These are phyloP conservation scores for Pongo pygmaeus DNA, from an alignment of 2,113 vertebrate genomes.

Conservation along the genomic window DNA sequence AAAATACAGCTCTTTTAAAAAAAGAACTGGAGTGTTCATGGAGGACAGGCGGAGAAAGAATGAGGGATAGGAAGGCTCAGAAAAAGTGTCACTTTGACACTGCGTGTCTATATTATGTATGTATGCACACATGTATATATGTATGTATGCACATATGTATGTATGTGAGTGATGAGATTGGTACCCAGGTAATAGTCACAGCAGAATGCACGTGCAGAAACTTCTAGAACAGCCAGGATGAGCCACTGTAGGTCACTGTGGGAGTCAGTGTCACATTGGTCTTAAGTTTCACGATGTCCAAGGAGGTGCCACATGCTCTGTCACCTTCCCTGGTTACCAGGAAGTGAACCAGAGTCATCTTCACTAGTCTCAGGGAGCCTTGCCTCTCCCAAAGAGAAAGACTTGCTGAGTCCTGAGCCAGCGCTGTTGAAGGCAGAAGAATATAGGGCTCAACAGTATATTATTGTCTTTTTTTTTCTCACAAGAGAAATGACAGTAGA, in stretches of 20 bases:
- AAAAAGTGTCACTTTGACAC: neutral
- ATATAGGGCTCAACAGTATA: neutral
- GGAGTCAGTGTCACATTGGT: no score
- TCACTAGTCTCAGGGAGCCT: fast-evolving
- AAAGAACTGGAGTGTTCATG: neutral
- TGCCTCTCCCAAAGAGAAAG: neutral
- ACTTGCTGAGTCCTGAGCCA: neutral
- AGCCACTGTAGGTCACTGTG: neutral
- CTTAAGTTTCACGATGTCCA: neutral
- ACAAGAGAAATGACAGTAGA: neutral
- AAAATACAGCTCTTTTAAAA: neutral
- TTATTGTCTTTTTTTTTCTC: neutral
- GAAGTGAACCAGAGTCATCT: neutral
- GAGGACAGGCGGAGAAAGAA: neutral
- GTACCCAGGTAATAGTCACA: neutral
- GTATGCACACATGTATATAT: neutral
- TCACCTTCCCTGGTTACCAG: neutral
- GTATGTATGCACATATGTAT: no score
- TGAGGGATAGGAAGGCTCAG: neutral
- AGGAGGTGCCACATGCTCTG: fast-evolving
- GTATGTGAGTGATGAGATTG: no score
- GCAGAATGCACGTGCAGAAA: neutral
- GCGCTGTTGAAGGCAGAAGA: neutral
- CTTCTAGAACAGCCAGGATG: neutral
- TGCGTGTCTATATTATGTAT: no score